Evolutionary conservation across 2,113 vertebrate genomes (phyloP), one percentile per base, ranked within the genome.

Genomic region (Dascyllus trimaculatus): DNA sequence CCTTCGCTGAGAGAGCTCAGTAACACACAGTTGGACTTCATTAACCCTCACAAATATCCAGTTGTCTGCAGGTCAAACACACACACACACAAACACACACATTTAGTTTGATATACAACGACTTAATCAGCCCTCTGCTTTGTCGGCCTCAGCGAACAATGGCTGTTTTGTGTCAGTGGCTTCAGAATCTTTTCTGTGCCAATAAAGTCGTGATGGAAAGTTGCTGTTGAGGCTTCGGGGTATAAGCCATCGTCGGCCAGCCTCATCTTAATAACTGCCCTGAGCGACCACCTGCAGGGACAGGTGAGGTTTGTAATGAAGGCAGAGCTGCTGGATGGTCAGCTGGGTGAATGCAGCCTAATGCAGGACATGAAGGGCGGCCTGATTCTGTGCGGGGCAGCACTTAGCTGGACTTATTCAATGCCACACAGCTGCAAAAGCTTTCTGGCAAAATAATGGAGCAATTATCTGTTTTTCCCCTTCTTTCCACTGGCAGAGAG

Each of bases 381-480:
- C 15, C 32, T 35, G 73, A 60, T 14, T 43, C 11, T 4, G 40
- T 43, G 22, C 40, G 60, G 57, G 62, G 75, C 45, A 56, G 43
- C 25, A 58, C 72, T 78, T 64, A 64, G 45, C n/a, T 38, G 32
- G 21, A 51, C 62, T 56, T 73, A 79, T 63, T 71, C 72, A 57
- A 48, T 77, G 69, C 65, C 78, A 72, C 80, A 73, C 92, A 93
- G 92, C 92, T 92, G 92, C 85, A 88, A 78, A 83, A 80, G 66
- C 71, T 84, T 85, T 89, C 75, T 74, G 73, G 24, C 56, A 38
- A 72, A 91, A 88, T 51, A 82, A 84, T 24, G 32, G 61, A 57
- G 48, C 81, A 81, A 82, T 88, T 78, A 85, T 89, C 76, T 78
- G 35, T 45, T 86, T 84, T 67, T 66, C 21, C 71, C 15, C 22